Evolutionary conservation across 92 coral and sea anemone species (phyloP), one percentile per base, ranked within the genome.

Genomic region (Zoanthus sansibaricus): DNA sequence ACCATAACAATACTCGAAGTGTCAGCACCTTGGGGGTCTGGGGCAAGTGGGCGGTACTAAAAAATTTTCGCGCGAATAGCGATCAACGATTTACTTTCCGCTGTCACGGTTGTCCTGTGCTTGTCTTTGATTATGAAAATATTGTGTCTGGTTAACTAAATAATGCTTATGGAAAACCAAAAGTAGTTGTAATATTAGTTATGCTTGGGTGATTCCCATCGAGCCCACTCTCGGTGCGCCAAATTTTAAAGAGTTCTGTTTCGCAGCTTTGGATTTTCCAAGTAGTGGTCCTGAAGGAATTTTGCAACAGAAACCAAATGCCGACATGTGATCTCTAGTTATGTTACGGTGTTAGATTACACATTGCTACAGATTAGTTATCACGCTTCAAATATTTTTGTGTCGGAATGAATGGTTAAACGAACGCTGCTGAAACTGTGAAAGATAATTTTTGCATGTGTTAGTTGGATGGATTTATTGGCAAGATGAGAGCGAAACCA

Each of bases 401-500:
- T 68, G 31, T 66, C 14, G 85, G 85, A 80, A 80, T 80, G 85
- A 80, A 80, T 80, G 85, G 72, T 68, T 37, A 62, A 20, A 49
- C 16, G 52, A 80, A 58, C 20, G 42, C 31, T 80, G 85, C 75
- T 80, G 85, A 80, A 64, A 51, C 77, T 32, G 69, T 52, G 79
- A 71, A 83, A 51, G 71, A 52, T 71, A 52, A 73, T 71, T 83
- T 56, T 31, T 61, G 2, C 71, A 54, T 32, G 71, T 71, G 32
- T 33, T 51, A 71, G 70, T 59, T 2, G 12, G 48, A 12, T 73
- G 79, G 56, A 51, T 6, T 79, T 82, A 11, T 69, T 71, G 70
- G 61, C 67, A 69, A 69, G 46, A 82, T 33, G 76, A 86, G 86
- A 62, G 91, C 89, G 18, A 88, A 88, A 45, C 92, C 98, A 11